Base-by-base conservation (phyloP, 1,140 invertebrate genomes). In the Meloidogyne exigua region DNA sequence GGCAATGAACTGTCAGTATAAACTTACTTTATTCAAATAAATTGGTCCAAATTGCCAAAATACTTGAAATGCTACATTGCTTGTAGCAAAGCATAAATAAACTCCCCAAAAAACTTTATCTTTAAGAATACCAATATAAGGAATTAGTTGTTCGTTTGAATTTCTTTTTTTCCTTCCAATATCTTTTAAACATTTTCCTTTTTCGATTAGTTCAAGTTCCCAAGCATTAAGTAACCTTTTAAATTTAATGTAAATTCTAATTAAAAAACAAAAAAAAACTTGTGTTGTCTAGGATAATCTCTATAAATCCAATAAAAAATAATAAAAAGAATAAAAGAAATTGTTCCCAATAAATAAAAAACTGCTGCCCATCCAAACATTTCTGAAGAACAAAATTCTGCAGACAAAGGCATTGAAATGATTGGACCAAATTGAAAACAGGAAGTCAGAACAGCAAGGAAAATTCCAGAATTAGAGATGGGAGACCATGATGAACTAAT, bases 11-110 rank as follows among this genome's bases (percentile, higher is more conserved):
- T 7, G 28, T 32, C 28, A 2, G 2, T 39, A 7, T 2, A 18
- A 49, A 23, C 21, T 21, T 28, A 83, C 84, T 66, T 84, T 84
- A 36, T 85, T 85, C 25, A 84, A 62, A 78, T 84, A 84, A n/a
- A 79, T 84, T 62, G 83, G 83, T 15, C 83, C 83, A 62, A 79
- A 84, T 64, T 86, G 84, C 63, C 78, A 73, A 64, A 84, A 84
- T 23, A 84, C 77, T 26, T 84, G 68, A 63, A 84, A 79, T 28
- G 57, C 62, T 7, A 81, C 26, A 63, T 68, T 74, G 15, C 63
- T 15, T 21, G 39, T 28, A 23, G 69, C 70, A 25, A 11, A 39
- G n/a, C 72, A 79, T 18, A 80, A 44, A 71, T 79, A 62, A 42
- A 49, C 28, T 25, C 73, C 84, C 68, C 72, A 73, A 23, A 73